phyloP scores from a whole-genome alignment of 2,113 vertebrate species.

The Amblyopsis rosae region DNA sequence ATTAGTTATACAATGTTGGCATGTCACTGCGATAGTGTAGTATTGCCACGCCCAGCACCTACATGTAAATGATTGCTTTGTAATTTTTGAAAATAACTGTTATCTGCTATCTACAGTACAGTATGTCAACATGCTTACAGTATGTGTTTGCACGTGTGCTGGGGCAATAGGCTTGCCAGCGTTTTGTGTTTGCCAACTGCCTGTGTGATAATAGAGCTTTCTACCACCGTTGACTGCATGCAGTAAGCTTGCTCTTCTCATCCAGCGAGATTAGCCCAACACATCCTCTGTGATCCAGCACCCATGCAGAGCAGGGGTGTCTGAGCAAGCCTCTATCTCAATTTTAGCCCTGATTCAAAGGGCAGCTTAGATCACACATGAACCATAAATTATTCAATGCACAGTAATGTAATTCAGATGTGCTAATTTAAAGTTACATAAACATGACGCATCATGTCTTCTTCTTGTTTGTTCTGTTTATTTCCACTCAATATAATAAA shows the following conservation, averaged over 20 bases:
- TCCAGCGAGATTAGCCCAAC: constrained; percentile 58
- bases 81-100: too few species aligned
- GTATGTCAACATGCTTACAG: too few species aligned
- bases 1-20: too few species aligned
- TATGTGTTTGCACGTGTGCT: too few species aligned
- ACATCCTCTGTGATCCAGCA: constrained; percentile 51
- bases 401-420: neutral
- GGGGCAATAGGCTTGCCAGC: too few species aligned
- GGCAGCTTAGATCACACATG: constrained; percentile 25
- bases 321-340: neutral
- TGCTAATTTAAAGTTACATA: constrained; percentile 22
- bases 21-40: too few species aligned
- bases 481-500: neutral
- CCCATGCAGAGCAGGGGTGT: constrained; percentile 28
- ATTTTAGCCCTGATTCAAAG: constrained; percentile 27
- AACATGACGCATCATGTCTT: neutral
- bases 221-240: constrained; percentile 21
- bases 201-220: constrained; percentile 17
- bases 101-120: too few species aligned
- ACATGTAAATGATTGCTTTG: too few species aligned
- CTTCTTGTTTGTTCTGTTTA: constrained; percentile 1
- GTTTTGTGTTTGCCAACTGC: neutral
- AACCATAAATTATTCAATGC: constrained; percentile 46
- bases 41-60: too few species aligned
- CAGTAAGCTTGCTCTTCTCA: constrained; percentile 40